Evolutionary conservation across 1,140 invertebrate species (phyloP).

Genomic region (Batillaria attramentaria): DNA sequence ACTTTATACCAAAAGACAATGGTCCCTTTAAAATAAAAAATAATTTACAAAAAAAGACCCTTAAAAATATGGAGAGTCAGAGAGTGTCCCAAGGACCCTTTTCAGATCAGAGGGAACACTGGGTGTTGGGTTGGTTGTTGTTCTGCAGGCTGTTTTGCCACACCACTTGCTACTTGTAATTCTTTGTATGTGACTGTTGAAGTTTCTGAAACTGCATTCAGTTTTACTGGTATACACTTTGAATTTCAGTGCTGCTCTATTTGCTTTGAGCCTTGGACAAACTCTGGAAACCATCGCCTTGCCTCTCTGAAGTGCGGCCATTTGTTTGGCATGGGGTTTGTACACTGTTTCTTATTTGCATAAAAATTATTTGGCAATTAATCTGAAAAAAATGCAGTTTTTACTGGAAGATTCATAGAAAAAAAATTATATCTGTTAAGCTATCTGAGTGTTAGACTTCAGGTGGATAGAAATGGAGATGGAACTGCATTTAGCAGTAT

Average conservation of each 20-base stretch:
- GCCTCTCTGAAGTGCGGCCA: constrained; percentile 91
- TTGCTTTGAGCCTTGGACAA: constrained; percentile 89
- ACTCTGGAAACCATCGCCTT: constrained; percentile 86
- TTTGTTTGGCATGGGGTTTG: constrained; percentile 82
- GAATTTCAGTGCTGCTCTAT: constrained; percentile 82
- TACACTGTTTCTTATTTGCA: not conserved
- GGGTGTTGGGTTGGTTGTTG: no score
- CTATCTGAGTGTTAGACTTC: not conserved
- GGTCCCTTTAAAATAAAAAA: no score
- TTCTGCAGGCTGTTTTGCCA: no score
- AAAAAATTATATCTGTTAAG: no score
- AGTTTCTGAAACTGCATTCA: no score
- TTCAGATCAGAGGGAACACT: no score
- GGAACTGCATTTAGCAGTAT: not conserved
- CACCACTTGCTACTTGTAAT: no score
- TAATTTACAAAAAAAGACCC: no score
- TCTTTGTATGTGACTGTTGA: no score
- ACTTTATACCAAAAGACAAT: no score
- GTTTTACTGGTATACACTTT: not conserved
- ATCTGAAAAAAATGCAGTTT: not conserved
- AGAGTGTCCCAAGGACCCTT: no score
- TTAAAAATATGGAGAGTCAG: no score
- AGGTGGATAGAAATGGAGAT: not conserved
- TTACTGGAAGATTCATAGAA: not conserved
- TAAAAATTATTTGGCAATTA: not conserved